Conservation (phyloP, 2,888 invertebrate species). For the Operophtera brumata region DNA sequence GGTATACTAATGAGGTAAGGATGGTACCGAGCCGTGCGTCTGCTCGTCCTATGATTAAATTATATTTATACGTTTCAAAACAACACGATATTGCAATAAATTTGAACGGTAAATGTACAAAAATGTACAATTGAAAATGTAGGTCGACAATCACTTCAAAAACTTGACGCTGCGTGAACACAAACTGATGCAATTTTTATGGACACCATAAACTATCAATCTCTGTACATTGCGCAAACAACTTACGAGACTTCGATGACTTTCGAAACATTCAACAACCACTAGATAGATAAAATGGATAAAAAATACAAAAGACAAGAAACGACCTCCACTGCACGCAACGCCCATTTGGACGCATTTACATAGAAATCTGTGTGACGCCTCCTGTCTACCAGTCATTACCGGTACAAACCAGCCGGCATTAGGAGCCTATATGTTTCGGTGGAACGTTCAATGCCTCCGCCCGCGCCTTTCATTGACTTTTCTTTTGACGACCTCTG, state of each 20-base stretch:
- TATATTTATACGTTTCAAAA: neutral
- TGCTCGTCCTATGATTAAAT: no score
- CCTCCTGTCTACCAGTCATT: neutral
- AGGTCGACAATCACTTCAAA: neutral
- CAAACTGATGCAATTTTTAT: conserved; percentile 21
- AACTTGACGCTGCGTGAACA: conserved; percentile 11
- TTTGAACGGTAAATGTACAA: neutral
- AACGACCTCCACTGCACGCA: conserved; percentile 9
- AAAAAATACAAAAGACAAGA: conserved; percentile 21
- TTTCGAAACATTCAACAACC: conserved; percentile 20
- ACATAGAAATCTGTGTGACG: conserved; percentile 1
- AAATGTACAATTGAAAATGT: neutral
- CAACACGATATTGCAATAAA: neutral
- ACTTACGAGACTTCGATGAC: conserved; percentile 14
- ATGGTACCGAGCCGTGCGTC: no score
- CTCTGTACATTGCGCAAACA: conserved; percentile 20
- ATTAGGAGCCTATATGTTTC: no score
- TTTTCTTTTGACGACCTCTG: no score
- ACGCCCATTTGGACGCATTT: conserved; percentile 2
- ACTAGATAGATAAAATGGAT: conserved; percentile 19
- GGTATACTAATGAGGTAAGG: no score
- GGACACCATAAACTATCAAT: conserved; percentile 21
- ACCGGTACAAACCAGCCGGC: neutral
- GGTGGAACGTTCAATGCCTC: no score
- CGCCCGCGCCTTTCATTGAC: no score